Base-by-base conservation (phyloP, 2,888 invertebrate species). In the Antheraea yamamai region DNA sequence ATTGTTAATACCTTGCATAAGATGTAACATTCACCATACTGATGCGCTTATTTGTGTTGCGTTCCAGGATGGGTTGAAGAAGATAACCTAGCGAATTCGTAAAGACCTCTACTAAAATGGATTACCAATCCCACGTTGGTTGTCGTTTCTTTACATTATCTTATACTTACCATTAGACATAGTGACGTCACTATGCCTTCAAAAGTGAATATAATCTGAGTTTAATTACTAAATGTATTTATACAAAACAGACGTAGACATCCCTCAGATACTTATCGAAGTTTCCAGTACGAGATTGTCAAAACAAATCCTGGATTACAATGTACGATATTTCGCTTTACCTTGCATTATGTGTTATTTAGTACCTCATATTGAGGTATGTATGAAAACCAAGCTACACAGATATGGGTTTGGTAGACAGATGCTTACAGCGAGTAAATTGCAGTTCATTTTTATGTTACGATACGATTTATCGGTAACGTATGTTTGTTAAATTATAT, bases 301-400 rank as follows among this genome's bases (percentile, higher is more conserved):
- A 70, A 70, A 39, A 39, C n/a, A 70, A 70, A 70, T 39, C 70
- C 70, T 70, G 70, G 70, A 70, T 70, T 39, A 70, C n/a, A n/a
- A 18, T 3, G 14, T 20, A 26, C 4, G 64, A 30, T 39, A 39
- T 39, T 39, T 39, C 39, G n/a, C 39, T 2, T 66, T 39, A 70
- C 39, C 20, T 35, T 70, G 39, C 39, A n/a, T 47, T 8, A 39
- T 39, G 39, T 39, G 10, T n/a, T 70, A 68, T 68, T 14, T 35
- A 68, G 4, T 30, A 61, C 4, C 12, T 3, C 0, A 30, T 4
- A 66, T 66, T 14, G 16, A 68, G 68, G n/a, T 68, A n/a, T 68
- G 39, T 39, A 70, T 8, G 70, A 12, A 70, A 39, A n/a, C 39
- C n/a, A 3, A 39, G 70, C 12, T 70, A 39, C 70, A n/a, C 20